These are phyloP conservation scores for Regulus satrapa DNA, from an alignment of 2,113 vertebrate genomes.

Conservation along the genomic window DNA sequence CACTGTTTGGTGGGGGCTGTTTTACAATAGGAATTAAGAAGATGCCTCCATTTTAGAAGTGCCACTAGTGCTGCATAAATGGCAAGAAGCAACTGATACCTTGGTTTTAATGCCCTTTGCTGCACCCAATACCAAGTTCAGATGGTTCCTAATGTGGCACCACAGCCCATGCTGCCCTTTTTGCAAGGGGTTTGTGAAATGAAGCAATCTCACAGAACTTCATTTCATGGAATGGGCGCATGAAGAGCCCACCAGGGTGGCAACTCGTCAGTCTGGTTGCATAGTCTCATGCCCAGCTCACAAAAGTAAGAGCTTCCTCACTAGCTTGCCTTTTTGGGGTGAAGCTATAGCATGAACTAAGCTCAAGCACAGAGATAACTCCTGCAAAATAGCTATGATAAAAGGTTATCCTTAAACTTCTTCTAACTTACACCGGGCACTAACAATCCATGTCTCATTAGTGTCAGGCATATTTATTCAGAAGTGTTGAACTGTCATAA, in stretches of 20 bases:
- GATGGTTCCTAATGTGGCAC: not conserved
- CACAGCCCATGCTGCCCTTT: not conserved
- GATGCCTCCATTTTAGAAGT: not conserved
- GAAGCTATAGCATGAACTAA: not conserved
- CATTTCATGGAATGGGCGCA: not conserved
- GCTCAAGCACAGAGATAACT: not conserved
- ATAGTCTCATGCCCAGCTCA: fast-evolving
- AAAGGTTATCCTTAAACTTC: not conserved
- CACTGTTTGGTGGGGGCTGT: not conserved
- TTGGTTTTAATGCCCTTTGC: not conserved
- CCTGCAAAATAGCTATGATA: not conserved
- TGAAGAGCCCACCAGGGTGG: not conserved
- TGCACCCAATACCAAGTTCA: not conserved
- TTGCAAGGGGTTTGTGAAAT: not conserved
- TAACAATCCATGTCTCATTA: not conserved
- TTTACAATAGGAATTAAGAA: not conserved
- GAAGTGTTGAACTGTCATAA: not conserved
- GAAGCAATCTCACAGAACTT: not conserved
- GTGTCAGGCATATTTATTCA: not conserved
- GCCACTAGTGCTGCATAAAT: not conserved
- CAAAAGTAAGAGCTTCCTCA: not conserved
- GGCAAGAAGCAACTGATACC: not conserved
- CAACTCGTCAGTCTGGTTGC: not conserved
- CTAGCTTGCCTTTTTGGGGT: not conserved
- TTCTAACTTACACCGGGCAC: not conserved